Evolutionary conservation across 2,888 invertebrate genomes (phyloP), one percentile per base, ranked within the genome.

Genomic region (Zaprionus obscuricornis): DNA sequence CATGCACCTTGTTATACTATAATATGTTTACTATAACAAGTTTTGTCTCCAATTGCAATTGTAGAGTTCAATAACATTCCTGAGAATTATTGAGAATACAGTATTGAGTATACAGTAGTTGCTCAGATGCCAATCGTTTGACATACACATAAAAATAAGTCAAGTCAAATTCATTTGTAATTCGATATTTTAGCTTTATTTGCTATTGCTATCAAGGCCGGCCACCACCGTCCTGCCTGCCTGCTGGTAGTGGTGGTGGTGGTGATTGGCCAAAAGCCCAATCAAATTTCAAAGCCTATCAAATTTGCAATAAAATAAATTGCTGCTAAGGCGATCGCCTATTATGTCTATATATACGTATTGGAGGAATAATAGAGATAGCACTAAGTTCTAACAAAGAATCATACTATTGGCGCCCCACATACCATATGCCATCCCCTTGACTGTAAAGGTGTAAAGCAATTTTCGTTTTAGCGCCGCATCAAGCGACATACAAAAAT

Each of bases 291-390:
- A 63, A 58, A 60, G 79, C 58, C 83, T 47, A 83, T 79, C 75
- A 85, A 85, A 85, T 79, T 70, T 68, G 76, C 84, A 73, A 85
- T 85, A 81, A 85, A 81, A 81, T 85, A 81, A 81, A 81, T 81
- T 83, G 84, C 59, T 11, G 51, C 70, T 50, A 78, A 66, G 47
- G 74, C 58, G 62, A 60, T n/a, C 66, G 55, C 56, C 34, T 68
- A 46, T 54, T 10, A 46, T 33, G n/a, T 20, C 1, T 47, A 17
- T 31, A 14, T 13, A n/a, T 18, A 16, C 18, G 16, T 45, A 43
- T 31, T 24, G 13, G 29, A 43, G 11, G 26, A 22, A 16, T 5
- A 47, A n/a, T n/a, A n/a, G n/a, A n/a, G n/a, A n/a, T n/a, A n/a
- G n/a, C n/a, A n/a, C n/a, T n/a, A n/a, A n/a, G n/a, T n/a, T n/a